Conservation (phyloP, 2,888 invertebrate species). For the Helicoverpa assulta region DNA sequence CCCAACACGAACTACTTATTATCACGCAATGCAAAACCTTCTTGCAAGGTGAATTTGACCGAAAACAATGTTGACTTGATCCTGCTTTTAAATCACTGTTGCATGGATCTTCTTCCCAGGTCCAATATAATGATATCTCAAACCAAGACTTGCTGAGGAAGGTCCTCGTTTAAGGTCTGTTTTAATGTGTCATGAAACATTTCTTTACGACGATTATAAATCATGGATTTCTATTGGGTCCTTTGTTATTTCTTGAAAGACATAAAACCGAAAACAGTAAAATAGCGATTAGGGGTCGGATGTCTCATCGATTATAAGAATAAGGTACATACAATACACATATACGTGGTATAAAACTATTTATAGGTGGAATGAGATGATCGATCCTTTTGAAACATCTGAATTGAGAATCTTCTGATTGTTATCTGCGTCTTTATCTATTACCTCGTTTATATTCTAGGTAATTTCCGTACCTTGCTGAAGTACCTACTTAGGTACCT, state of each 20-base stretch:
- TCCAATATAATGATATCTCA: not conserved
- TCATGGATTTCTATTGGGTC: conserved; percentile 69
- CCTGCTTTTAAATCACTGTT: not conserved
- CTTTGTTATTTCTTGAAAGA: conserved; percentile 70
- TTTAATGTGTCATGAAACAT: conserved; percentile 58
- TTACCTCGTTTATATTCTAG: too few species aligned
- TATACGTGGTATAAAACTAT: not conserved
- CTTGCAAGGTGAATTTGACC: too few species aligned
- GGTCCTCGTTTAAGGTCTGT: conserved; percentile 18
- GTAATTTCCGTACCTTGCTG: too few species aligned
- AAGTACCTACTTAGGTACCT: too few species aligned
- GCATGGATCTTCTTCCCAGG: not conserved
- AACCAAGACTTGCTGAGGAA: conserved; percentile 1
- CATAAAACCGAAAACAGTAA: conserved; percentile 77
- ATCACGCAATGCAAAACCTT: conserved; percentile 26
- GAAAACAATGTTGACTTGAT: not conserved
- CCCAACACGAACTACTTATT: conserved; percentile 10
- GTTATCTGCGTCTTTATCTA: too few species aligned
- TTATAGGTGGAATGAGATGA: not conserved
- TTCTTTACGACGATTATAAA: conserved; percentile 71
- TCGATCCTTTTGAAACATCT: not conserved
- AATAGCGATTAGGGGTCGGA: conserved; percentile 74
- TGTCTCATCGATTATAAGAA: conserved; percentile 70
- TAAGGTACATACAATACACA: not conserved
- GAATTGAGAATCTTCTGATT: too few species aligned